A percentile compares a stretch with the other conserved stretches of the same genome.
These are phyloP conservation scores for Chamaea fasciata DNA, from an alignment of 2,113 vertebrate species.

Conservation along the genomic window DNA sequence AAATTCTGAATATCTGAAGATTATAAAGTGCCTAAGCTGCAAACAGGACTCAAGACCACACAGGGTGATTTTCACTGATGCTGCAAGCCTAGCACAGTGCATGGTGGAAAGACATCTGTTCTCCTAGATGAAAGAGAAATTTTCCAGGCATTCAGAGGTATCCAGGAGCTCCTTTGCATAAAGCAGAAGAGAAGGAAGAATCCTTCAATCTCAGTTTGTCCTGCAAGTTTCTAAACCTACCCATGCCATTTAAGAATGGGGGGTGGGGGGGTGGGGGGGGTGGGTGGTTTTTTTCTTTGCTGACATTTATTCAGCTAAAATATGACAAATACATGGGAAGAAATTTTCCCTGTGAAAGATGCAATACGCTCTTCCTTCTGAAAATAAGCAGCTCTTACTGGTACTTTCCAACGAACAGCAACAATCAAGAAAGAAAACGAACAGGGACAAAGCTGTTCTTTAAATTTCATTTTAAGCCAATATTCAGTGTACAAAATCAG, in stretches of 20 bases:
- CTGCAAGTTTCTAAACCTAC: neutral
- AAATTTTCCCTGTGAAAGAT: neutral
- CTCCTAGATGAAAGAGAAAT: neutral
- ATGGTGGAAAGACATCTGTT: neutral
- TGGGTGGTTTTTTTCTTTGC: neutral
- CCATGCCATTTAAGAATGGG: neutral
- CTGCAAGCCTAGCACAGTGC: neutral
- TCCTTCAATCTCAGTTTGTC: neutral
- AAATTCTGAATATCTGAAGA: neutral
- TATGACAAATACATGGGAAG: neutral
- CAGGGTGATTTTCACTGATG: fast-evolving
- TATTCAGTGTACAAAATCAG: neutral
- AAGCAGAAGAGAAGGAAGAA: neutral
- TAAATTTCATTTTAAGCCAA: neutral
- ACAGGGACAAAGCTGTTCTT: neutral
- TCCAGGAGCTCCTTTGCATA: neutral
- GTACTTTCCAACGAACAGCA: neutral
- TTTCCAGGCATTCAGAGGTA: neutral
- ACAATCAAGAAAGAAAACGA: neutral
- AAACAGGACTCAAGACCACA: neutral
- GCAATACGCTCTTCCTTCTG: neutral
- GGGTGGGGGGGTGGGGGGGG: too few species aligned
- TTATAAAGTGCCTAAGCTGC: neutral
- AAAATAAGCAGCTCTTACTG: neutral
- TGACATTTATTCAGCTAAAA: neutral